Evolutionary conservation across 2,797 vertebrate genomes (phyloP), one percentile per base, ranked within the genome.

Genomic region (Poeciliopsis infans): DNA sequence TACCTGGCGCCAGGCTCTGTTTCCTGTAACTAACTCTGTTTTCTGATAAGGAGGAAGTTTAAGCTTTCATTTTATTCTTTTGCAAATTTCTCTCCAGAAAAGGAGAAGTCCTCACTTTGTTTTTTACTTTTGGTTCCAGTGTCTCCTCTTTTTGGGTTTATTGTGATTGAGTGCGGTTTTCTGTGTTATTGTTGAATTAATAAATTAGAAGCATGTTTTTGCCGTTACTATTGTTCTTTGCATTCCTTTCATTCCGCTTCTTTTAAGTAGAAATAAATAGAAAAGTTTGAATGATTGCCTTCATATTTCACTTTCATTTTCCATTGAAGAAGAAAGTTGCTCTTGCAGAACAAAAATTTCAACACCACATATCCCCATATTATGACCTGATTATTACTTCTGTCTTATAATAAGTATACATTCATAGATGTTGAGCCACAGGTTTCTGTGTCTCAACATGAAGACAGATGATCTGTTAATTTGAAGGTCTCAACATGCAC

Each of bases 11-110:
- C 23, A 57, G 33, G 82, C 69, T 59, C 73, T 33, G 71, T 77
- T 92, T 91, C 85, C 88, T 78, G 75, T 82, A 70, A 75, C 45
- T 28, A 28, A 57, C 2, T 47, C 1, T 0, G 11, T 68, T 86
- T 92, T 90, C 91, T 80, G 51, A 80, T 82, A 92, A 94, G 79
- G 79, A 87, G 92, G 93, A 94, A 91, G 81, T 61, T 78, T 46
- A 16, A 53, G 41, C 76, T 93, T 88, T 89, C 77, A 85, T 83
- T 92, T 51, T 84, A 73, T 86, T 66, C 79, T 82, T 86, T 46
- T 15, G 46, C 80, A 36, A 74, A 66, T 64, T 83, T 83, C 79
- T 85, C 61, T 77, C 2, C 46, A 43, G 6, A 86, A 90, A 91
- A 85, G 86, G 75, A 85, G 89, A 91, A 88, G 86, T 85, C 20